These are phyloP conservation scores for Musca vetustissima DNA, from an alignment of 1,140 invertebrate species.

Conservation along the genomic window DNA sequence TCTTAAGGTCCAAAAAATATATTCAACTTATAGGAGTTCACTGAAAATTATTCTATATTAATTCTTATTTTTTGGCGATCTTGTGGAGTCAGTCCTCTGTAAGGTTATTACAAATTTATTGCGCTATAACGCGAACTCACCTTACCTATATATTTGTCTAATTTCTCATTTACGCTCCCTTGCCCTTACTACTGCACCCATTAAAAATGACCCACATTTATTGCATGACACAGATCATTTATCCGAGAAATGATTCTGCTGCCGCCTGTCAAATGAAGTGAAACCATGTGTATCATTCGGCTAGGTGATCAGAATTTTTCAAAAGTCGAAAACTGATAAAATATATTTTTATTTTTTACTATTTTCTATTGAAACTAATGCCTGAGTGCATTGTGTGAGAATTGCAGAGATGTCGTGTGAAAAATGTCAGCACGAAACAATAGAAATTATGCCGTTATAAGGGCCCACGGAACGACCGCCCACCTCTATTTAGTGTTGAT, in stretches of 20 bases:
- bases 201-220: background rate
- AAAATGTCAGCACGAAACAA: too few relatives aligned
- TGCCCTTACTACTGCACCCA: background rate
- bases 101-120: too few relatives aligned
- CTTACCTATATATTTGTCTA: background rate
- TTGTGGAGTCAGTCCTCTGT: too few relatives aligned
- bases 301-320: slow-evolving; percentile 23
- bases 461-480: too few relatives aligned
- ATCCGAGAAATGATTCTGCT: background rate
- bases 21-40: too few relatives aligned
- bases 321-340: background rate
- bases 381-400: slow-evolving; percentile 10
- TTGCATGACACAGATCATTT: background rate
- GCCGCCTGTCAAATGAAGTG: slow-evolving; percentile 26
- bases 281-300: slow-evolving; percentile 31
- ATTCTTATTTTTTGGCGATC: too few relatives aligned
- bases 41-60: too few relatives aligned
- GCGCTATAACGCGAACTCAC: background rate
- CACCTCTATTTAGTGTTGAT: too few relatives aligned
- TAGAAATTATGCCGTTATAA: too few relatives aligned
- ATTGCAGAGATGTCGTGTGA: too few relatives aligned
- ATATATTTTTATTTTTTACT: background rate
- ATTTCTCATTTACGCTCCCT: background rate
- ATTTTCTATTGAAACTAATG: background rate
- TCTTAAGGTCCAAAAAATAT: too few relatives aligned